Evolutionary conservation across 2,888 invertebrate genomes (phyloP).

Genomic region (Melipona bicolor): DNA sequence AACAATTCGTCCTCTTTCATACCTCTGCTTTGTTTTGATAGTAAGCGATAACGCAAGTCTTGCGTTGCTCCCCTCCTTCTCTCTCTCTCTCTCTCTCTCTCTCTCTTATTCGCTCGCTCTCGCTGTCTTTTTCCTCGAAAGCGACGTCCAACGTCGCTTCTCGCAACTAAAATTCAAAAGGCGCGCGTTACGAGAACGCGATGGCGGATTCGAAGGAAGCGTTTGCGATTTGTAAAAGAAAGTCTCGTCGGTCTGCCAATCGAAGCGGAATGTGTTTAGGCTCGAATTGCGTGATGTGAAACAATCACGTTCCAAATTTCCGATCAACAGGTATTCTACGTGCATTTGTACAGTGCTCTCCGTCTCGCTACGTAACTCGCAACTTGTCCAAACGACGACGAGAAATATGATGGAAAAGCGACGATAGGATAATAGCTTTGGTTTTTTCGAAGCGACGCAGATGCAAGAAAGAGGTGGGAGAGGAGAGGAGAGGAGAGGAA

Average conservation of each 20-base stretch:
- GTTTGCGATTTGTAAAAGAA: background rate
- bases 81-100: background rate
- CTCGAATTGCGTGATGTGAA: background rate
- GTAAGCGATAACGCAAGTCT: background rate
- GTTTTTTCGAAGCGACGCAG: background rate
- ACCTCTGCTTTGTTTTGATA: conserved; percentile 23
- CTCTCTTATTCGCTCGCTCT: accelerated
- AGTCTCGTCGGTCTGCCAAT: background rate
- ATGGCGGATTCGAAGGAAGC: background rate
- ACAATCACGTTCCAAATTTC: too few species aligned
- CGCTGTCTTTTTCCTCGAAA: background rate
- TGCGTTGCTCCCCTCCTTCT: background rate
- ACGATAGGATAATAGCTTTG: background rate
- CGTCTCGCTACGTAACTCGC: too few species aligned
- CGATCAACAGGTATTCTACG: too few species aligned
- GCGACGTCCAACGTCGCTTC: background rate
- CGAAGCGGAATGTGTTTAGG: too few species aligned
- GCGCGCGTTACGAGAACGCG: background rate
- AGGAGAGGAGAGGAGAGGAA: background rate
- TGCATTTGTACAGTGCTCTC: too few species aligned
- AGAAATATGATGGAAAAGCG: background rate
- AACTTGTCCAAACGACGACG: background rate
- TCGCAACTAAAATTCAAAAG: too few species aligned
- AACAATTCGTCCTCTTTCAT: conserved; percentile 51
- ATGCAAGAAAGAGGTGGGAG: background rate